phyloP scores from a whole-genome alignment of 64 coral and sea anemone species.

The Actinia equina region DNA sequence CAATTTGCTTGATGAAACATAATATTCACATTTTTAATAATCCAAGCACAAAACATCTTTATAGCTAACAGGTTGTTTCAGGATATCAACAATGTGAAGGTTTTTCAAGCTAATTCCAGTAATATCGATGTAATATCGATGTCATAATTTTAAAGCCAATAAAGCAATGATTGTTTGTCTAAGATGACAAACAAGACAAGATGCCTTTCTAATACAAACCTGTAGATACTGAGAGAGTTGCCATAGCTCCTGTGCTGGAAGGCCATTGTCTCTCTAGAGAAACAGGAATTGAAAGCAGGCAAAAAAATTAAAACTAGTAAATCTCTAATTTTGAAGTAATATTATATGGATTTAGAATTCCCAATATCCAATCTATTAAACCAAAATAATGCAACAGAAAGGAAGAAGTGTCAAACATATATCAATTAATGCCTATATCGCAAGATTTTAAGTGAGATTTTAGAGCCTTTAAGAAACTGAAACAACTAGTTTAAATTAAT shows the following conservation, averaged over 20 bases:
- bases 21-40: too few relatives aligned
- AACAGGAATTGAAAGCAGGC: not conserved
- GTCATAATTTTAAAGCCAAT: too few relatives aligned
- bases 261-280: constrained; percentile 60
- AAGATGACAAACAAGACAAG: not conserved
- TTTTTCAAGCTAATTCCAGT: too few relatives aligned
- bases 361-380: not conserved
- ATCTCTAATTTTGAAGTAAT: too few relatives aligned
- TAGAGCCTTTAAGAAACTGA: not conserved
- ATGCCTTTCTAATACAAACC: constrained; percentile 14
- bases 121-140: too few relatives aligned
- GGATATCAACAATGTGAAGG: too few relatives aligned
- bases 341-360: not conserved
- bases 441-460: not conserved
- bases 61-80: too few relatives aligned
- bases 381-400: not conserved
- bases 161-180: too few relatives aligned
- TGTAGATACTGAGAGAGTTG: constrained; percentile 97
- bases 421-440: not conserved
- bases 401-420: not conserved
- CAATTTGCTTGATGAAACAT: too few relatives aligned
- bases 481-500: not conserved
- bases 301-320: not conserved
- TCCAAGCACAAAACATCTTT: too few relatives aligned
- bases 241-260: constrained; percentile 87